These are phyloP conservation scores for Laothoe populi DNA, from an alignment of 2,888 invertebrate species.

Conservation along the genomic window DNA sequence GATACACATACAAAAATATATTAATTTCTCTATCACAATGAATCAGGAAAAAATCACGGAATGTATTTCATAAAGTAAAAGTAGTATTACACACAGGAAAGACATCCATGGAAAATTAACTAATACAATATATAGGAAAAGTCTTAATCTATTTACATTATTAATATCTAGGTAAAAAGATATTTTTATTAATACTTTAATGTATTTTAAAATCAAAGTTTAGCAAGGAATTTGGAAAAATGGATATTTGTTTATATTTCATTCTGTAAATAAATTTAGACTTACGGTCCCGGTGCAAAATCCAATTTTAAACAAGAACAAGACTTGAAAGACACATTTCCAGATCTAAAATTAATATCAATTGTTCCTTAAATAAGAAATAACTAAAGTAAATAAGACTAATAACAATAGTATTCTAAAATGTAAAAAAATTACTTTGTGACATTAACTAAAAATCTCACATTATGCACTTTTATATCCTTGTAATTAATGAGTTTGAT, in stretches of 20 bases:
- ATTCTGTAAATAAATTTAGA: no score
- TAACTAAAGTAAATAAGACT: conserved; percentile 9
- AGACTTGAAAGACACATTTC: not conserved
- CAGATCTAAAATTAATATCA: conserved; percentile 27
- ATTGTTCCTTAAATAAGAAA: conserved; percentile 16
- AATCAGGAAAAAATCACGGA: conserved; percentile 27
- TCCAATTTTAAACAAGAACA: no score
- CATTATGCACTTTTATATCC: conserved; percentile 5
- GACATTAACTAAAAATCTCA: conserved; percentile 2
- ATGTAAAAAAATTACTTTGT: not conserved
- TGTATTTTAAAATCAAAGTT: conserved; percentile 3
- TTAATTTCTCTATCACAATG: conserved; percentile 33
- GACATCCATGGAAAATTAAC: conserved; percentile 26
- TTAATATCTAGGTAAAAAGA: not conserved
- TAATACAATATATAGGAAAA: conserved; percentile 29
- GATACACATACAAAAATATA: conserved; percentile 37
- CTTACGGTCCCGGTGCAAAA: no score
- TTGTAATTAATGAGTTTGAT: not conserved
- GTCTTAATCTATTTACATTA: conserved; percentile 13
- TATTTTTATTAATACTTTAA: not conserved
- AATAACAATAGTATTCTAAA: conserved; percentile 2
- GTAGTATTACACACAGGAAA: conserved; percentile 4
- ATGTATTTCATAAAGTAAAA: conserved; percentile 22
- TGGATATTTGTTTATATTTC: no score
- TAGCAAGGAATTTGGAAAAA: conserved; percentile 6